Conservation (phyloP, 2,797 vertebrate species). For the Gadopsis marmoratus region DNA sequence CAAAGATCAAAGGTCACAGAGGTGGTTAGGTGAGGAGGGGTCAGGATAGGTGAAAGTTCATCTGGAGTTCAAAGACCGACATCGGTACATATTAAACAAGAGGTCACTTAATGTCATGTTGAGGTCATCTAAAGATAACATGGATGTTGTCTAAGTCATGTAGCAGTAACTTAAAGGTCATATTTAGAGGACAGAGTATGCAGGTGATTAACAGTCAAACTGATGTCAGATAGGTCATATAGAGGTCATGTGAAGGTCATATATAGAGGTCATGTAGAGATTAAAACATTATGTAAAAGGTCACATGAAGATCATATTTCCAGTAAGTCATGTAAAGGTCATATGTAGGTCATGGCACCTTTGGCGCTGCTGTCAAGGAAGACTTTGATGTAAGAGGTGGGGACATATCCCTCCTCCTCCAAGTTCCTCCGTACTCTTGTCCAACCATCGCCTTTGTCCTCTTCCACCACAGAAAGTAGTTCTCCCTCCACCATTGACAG, state of each 20-base stretch:
- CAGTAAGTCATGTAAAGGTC: not conserved
- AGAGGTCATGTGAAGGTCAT: not conserved
- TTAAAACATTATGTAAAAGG: not conserved
- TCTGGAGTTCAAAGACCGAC: conserved; percentile 7
- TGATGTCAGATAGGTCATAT: not conserved
- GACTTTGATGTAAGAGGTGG: conserved; percentile 98
- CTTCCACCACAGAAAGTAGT: conserved; percentile 96
- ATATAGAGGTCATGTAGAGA: not conserved
- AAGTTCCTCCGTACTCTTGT: conserved; percentile 95
- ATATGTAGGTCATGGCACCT: conserved; percentile 86
- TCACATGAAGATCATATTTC: not conserved
- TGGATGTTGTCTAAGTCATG: not conserved
- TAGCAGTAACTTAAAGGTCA: not conserved
- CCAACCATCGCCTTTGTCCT: conserved; percentile 99
- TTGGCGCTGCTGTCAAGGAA: conserved; percentile 96
- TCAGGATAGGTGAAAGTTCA: conserved; percentile 2
- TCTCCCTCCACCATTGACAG: conserved; percentile 97
- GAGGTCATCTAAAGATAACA: not conserved
- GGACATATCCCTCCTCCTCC: conserved; percentile 98
- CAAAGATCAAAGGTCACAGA: not conserved
- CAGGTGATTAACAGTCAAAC: not conserved
- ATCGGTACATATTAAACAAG: not conserved
- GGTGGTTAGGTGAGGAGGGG: not conserved
- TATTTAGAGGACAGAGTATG: too few species aligned
- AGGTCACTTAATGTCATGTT: conserved; percentile 3